These are phyloP conservation scores for Cerastis leucographa DNA, from an alignment of 2,888 invertebrate genomes.

Conservation along the genomic window DNA sequence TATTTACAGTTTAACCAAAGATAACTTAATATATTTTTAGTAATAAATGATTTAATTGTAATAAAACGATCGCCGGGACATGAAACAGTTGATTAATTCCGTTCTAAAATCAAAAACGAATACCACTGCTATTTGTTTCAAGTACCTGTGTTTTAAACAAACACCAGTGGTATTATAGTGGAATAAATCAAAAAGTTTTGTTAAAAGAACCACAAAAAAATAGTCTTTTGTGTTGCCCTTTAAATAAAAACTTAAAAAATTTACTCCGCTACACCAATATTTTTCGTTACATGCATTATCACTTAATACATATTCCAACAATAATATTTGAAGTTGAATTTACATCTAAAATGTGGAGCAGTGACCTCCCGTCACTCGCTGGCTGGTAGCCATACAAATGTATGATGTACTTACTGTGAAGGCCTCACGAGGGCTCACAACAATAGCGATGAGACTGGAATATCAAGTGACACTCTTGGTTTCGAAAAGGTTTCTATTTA, in stretches of 20 bases:
- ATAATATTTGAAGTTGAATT: neutral
- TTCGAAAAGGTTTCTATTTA: slow-evolving; percentile 2
- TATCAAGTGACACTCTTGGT: slow-evolving; percentile 41
- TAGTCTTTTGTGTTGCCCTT: neutral
- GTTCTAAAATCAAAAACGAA: no score
- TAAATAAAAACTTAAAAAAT: slow-evolving; percentile 2
- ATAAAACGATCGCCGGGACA: no score
- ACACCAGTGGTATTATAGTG: no score
- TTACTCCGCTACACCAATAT: neutral
- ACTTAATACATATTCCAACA: neutral
- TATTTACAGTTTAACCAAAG: no score
- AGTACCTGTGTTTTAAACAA: no score
- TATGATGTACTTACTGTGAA: slow-evolving; percentile 18
- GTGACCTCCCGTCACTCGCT: slow-evolving; percentile 26
- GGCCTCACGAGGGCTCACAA: slow-evolving; percentile 25
- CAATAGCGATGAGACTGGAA: slow-evolving; percentile 32
- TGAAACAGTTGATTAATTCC: no score
- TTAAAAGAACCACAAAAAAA: no score
- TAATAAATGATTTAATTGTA: no score
- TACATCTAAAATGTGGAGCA: slow-evolving; percentile 21
- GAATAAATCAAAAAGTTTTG: no score
- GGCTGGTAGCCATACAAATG: slow-evolving; percentile 29
- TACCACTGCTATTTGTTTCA: no score
- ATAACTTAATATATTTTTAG: no score
- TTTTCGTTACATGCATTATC: neutral